Conservation (phyloP, 2,797 vertebrate species). For the Hippocampus kuda region DNA sequence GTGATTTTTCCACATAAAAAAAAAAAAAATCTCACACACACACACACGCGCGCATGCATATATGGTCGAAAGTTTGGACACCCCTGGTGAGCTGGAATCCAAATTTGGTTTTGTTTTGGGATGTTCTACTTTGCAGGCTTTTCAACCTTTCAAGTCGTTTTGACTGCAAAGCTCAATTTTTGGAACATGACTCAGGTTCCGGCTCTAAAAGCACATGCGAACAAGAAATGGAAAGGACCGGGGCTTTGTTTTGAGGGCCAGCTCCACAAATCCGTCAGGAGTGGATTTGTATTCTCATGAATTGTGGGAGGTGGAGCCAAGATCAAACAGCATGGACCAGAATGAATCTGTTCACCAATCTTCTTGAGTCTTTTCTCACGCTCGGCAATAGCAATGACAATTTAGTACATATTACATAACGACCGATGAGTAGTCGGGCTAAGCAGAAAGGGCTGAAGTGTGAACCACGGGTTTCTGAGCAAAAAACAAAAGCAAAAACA, state of each 20-base stretch:
- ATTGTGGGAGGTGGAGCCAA: background rate
- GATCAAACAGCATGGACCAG: background rate
- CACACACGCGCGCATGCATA: too few relatives aligned
- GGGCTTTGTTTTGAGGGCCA: background rate
- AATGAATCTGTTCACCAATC: background rate
- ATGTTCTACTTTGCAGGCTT: background rate
- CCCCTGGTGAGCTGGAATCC: background rate
- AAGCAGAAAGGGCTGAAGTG: background rate
- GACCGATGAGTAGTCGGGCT: background rate
- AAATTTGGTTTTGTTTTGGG: background rate
- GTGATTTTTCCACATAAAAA: too few relatives aligned
- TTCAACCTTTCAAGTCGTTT: background rate
- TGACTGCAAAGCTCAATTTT: background rate
- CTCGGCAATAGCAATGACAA: background rate
- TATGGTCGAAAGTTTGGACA: too few relatives aligned
- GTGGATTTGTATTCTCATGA: constrained; percentile 1
- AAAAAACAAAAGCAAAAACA: background rate
- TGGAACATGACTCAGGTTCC: background rate
- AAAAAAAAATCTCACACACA: too few relatives aligned
- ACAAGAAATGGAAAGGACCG: background rate
- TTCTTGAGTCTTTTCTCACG: background rate
- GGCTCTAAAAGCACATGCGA: background rate
- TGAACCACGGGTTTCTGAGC: too few relatives aligned
- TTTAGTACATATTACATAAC: constrained; percentile 2
- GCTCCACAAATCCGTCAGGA: background rate